phyloP scores from a whole-genome alignment of 2,888 invertebrate genomes.

The Hofmannophila pseudospretella region DNA sequence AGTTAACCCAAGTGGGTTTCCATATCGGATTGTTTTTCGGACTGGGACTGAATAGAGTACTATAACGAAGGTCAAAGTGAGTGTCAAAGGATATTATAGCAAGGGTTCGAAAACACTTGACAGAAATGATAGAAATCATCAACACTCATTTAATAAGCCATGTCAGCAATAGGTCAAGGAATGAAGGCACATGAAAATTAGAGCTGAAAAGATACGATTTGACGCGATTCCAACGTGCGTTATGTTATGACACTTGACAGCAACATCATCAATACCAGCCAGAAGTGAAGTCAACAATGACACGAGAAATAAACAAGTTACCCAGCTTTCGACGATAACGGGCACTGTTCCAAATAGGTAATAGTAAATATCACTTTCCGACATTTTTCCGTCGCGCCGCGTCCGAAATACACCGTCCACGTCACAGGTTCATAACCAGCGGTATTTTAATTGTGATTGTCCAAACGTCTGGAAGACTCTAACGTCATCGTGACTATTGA shows the following conservation, averaged over 20 bases:
- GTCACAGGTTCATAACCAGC: conserved; percentile 15
- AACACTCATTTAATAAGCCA: too few species aligned
- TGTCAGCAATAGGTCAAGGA: too few species aligned
- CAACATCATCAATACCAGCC: not conserved
- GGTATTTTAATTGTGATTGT: conserved; percentile 16
- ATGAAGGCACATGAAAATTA: too few species aligned
- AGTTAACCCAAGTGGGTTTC: not conserved
- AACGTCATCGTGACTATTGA: conserved; percentile 24
- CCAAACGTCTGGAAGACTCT: conserved; percentile 14
- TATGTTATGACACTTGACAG: too few species aligned
- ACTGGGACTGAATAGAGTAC: too few species aligned
- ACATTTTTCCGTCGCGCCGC: conserved; percentile 15
- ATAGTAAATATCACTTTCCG: conserved; percentile 11
- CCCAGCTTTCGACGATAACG: conserved; percentile 7
- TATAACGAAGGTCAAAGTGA: too few species aligned
- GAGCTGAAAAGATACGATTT: too few species aligned
- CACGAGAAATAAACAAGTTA: conserved; percentile 7
- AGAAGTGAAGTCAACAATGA: conserved; percentile 6
- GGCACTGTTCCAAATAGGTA: conserved; percentile 14
- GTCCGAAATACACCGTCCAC: conserved; percentile 14
- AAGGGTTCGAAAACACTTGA: too few species aligned
- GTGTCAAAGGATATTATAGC: too few species aligned
- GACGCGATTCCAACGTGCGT: too few species aligned
- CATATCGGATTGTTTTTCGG: not conserved
- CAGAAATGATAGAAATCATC: too few species aligned